Percentiles rank a stretch among this genome's conserved stretches.
Conservation (phyloP, 2,888 invertebrate species). For the Junonia oenone region DNA sequence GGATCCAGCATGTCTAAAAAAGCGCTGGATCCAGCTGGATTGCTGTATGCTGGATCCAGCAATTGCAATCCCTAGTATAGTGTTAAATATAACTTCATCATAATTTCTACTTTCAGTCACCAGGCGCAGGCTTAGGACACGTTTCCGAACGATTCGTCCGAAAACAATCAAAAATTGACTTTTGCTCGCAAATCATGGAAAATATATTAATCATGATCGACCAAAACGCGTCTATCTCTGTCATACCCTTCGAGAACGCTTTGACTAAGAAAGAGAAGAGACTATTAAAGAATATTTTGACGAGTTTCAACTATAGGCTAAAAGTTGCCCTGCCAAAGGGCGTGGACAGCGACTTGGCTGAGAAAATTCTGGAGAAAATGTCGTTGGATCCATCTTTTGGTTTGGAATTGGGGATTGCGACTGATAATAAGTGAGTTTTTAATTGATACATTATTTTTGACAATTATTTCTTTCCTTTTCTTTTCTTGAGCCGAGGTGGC, state of each 20-base stretch:
- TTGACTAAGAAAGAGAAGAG: not conserved
- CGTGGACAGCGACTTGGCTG: not conserved
- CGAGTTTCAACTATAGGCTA: not conserved
- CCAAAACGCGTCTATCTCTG: not conserved
- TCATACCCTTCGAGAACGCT: not conserved
- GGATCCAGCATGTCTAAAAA: too few relatives aligned
- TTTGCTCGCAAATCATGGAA: not conserved
- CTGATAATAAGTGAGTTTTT: not conserved
- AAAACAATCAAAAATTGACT: not conserved
- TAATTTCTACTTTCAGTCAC: not conserved
- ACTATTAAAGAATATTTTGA: not conserved
- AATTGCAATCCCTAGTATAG: too few relatives aligned
- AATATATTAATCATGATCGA: not conserved
- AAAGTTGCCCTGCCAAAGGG: not conserved
- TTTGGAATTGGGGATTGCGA: not conserved
- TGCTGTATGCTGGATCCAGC: too few relatives aligned
- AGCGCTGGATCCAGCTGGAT: too few relatives aligned
- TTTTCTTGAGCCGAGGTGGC: too few relatives aligned
- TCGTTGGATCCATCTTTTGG: not conserved
- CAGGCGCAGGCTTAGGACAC: conserved; percentile 13
- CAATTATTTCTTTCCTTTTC: too few relatives aligned
- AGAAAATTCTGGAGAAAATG: conserved; percentile 2
- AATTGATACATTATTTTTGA: not conserved
- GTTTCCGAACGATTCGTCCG: not conserved
- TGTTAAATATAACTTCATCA: too few relatives aligned